These are phyloP conservation scores for Acrocephalus arundinaceus DNA, from an alignment of 2,113 vertebrate species.

Conservation along the genomic window DNA sequence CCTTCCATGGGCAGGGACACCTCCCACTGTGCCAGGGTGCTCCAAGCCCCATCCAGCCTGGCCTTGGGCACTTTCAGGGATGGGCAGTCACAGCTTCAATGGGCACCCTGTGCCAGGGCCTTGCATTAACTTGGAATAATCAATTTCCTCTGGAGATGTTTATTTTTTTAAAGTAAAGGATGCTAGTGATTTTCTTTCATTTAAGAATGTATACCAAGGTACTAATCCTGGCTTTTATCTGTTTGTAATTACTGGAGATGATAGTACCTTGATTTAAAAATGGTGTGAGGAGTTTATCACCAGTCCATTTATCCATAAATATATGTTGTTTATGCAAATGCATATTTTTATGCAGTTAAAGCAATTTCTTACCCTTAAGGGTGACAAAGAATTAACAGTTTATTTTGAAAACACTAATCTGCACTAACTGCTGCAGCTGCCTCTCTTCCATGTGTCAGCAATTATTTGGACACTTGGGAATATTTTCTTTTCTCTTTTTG, in stretches of 20 bases:
- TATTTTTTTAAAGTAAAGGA: not conserved
- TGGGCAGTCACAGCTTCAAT: not conserved
- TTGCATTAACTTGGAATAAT: not conserved
- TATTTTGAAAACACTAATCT: not conserved
- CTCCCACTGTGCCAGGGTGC: not conserved
- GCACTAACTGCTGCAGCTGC: not conserved
- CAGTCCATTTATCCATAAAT: not conserved
- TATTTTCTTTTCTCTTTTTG: not conserved
- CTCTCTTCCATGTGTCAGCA: not conserved
- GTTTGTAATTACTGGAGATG: not conserved
- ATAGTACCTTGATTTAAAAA: not conserved
- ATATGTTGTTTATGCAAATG: not conserved
- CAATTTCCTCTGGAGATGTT: not conserved
- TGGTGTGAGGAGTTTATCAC: not conserved
- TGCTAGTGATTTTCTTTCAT: not conserved
- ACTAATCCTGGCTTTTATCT: not conserved
- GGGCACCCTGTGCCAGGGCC: not conserved
- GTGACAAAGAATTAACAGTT: not conserved
- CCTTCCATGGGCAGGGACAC: not conserved
- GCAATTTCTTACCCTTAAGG: not conserved
- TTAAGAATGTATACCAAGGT: not conserved
- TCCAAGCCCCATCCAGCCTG: not conserved
- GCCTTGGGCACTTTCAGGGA: not conserved
- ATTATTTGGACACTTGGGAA: not conserved
- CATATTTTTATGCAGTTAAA: not conserved